Base-by-base conservation (phyloP, 1,140 invertebrate species). In the Cotesia vestalis region DNA sequence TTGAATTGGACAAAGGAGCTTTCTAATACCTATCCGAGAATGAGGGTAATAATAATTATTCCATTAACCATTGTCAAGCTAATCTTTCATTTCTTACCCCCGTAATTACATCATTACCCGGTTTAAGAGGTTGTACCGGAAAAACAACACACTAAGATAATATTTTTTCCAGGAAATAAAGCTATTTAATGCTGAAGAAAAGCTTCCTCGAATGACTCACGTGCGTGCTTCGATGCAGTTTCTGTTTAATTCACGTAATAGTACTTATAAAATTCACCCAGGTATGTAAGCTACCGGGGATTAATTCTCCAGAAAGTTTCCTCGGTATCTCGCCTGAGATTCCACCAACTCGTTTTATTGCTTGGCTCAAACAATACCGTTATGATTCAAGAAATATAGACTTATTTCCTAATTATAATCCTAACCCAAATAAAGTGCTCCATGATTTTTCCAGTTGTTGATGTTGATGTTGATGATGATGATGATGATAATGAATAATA, bases 1-100 rank as follows among this genome's bases (percentile, higher is more conserved):
- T 35, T 9, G 46, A 67, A 67, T 67, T 67, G 66, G 27, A 67
- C 66, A 67, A 67, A 67, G 66, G 66, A 67, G 62, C 66, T 52
- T 55, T 53, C 51, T 67, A 55, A 66, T 66, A 66, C 35, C 14
- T 46, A 14, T 51, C 38, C 17, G 17, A 8, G 63, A 66, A 66
- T 66, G 38, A 66, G 38, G 34, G 63, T 66, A 46, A 66, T 66
- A 66, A 66, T 66, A 66, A 66, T 66, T 59, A 11, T 66, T 40
- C 6, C 11, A 4, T 34, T 36, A 61, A 12, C 38, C 46, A 62
- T 62, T 62, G 36, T 62, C 52, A 36, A n/a, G 53, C 34, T n/a
- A 27, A 60, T 34, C 59, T 60, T 27, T 60, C 4, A 46, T 46
- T 46, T 46, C 40, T 8, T 9, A 46, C 11, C 11, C 11, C 40